phyloP scores from a whole-genome alignment of 2,113 vertebrate genomes.

The Conger conger region DNA sequence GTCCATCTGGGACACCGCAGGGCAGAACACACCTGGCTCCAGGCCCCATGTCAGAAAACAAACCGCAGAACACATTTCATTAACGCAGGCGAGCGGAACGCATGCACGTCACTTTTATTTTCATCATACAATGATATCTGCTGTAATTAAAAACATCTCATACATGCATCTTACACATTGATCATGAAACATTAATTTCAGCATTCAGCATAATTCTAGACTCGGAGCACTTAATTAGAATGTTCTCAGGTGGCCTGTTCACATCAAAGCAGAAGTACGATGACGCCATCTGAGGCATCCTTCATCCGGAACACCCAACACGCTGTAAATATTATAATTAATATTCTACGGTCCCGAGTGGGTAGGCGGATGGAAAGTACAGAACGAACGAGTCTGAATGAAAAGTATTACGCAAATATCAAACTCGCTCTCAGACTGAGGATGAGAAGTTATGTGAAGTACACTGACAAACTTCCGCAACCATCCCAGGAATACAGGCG shows the following conservation, averaged over 20 bases:
- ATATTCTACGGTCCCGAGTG: neutral
- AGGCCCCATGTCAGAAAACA: too few species aligned
- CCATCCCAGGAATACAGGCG: neutral
- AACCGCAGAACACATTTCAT: too few species aligned
- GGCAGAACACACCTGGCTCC: too few species aligned
- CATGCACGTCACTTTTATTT: neutral
- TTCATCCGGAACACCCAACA: neutral
- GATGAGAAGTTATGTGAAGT: too few species aligned
- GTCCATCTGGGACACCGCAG: too few species aligned
- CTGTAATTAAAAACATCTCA: neutral
- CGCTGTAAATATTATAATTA: neutral
- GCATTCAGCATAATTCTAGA: neutral
- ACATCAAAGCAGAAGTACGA: neutral
- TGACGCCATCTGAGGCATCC: neutral
- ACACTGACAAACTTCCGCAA: neutral
- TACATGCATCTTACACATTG: neutral
- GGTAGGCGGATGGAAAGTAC: neutral
- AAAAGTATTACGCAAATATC: too few species aligned
- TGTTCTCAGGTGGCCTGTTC: neutral
- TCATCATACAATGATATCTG: neutral
- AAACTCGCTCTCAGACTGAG: too few species aligned
- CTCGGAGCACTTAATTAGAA: neutral
- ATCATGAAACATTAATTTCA: neutral
- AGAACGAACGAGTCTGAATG: neutral
- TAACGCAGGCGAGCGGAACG: neutral